Evolutionary conservation across 1,140 invertebrate species (phyloP), one percentile per base, ranked within the genome.

Genomic region (Coenobita brevimanus): DNA sequence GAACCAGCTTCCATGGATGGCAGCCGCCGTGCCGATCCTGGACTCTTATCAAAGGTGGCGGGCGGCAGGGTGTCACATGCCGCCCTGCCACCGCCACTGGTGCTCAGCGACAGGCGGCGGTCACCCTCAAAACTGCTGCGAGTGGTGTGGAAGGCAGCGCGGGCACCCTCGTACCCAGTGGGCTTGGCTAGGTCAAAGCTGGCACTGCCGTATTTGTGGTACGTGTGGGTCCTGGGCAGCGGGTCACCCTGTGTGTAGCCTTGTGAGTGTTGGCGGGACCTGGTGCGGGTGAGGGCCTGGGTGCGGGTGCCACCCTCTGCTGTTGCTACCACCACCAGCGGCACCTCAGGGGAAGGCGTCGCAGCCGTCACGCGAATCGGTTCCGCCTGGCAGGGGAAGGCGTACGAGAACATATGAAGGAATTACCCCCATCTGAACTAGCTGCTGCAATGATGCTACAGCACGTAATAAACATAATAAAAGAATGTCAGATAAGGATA

Each of bases 131-230:
- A 88, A 71, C 86, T 88, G 57, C 80, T 82, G 79, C 86, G 79
- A 43, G 79, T 36, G 64, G 79, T 82, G 79, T 88, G 79, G 71
- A 88, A 88, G 86, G 79, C 80, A 8, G 86, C 86, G 17, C 86
- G 86, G 4, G 86, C 86, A 30, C 79, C 73, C 41, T 88, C 86
- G 86, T 88, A 64, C 3, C 79, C n/a, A 54, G 36, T 81, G 24
- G 78, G 69, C 71, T 64, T 81, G 27, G 86, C 80, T 17, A 82
- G 67, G 67, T 88, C 86, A 54, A 88, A 88, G 79, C 86, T 88
- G 86, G 86, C 86, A 57, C 86, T 88, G 78, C 67, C 86, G 86
- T 88, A 88, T 41, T 88, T 88, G 27, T 88, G 86, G 46, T 88
- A 88, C 41, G 86, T 62, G 86, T 88, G 86, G 27, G 86, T 88